phyloP scores from a whole-genome alignment of 1,140 invertebrate species.

The Cotesia vestalis region DNA sequence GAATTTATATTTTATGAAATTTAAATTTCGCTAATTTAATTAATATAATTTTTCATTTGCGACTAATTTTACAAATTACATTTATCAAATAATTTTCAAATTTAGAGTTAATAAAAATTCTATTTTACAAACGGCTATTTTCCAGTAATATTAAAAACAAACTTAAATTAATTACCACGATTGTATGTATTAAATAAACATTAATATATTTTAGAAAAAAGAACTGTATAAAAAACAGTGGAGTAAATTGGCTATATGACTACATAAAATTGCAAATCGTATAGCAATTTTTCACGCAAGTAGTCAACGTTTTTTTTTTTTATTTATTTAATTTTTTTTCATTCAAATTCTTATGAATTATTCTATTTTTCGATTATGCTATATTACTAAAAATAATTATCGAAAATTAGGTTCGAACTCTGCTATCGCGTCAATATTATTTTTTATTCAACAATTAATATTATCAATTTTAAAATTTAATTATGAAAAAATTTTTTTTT shows the following conservation, averaged over 20 bases:
- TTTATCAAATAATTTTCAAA: too few species aligned
- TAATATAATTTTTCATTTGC: too few species aligned
- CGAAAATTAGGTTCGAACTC: conserved; percentile 45
- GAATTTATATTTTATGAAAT: too few species aligned
- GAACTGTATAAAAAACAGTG: conserved; percentile 59
- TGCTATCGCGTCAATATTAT: conserved; percentile 18
- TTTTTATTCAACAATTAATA: neutral
- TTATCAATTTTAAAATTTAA: neutral
- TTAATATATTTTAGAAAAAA: conserved; percentile 62
- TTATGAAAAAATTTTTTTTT: too few species aligned
- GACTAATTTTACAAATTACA: too few species aligned
- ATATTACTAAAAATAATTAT: conserved; percentile 51
- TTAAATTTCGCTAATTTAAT: too few species aligned
- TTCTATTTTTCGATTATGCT: conserved; percentile 46
- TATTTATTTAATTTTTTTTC: conserved; percentile 42
- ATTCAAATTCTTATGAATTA: conserved; percentile 7
- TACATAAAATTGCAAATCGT: conserved; percentile 17
- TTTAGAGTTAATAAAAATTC: too few species aligned
- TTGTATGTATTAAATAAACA: conserved; percentile 37
- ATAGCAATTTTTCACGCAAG: conserved; percentile 17
- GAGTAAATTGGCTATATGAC: conserved; percentile 60
- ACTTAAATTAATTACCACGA: too few species aligned
- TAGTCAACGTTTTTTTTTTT: conserved; percentile 44
- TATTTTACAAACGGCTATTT: too few species aligned
- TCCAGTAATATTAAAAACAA: too few species aligned